Percentiles rank a stretch among this genome's conserved stretches.
Conservation (phyloP, 2,113 vertebrate species). For the Xerus inauris region DNA sequence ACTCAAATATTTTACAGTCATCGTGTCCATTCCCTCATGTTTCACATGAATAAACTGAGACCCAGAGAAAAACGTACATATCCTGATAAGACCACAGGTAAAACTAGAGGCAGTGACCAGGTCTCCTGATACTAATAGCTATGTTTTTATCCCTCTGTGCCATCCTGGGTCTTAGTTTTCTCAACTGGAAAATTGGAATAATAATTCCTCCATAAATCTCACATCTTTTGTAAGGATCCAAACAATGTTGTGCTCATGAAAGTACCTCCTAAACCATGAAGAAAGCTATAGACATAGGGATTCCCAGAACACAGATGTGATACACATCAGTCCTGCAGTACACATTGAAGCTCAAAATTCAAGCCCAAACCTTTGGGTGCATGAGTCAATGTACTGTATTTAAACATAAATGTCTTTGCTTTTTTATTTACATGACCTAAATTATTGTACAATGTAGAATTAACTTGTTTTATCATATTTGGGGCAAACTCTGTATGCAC, state of each 20-base stretch:
- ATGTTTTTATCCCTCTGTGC: neutral
- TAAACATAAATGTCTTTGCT: neutral
- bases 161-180: neutral
- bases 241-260: neutral
- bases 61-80: neutral
- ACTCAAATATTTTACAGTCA: neutral
- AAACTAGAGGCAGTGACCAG: neutral
- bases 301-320: neutral
- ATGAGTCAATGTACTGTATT: neutral
- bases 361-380: neutral
- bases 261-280: neutral
- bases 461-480: neutral
- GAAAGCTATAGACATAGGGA: neutral
- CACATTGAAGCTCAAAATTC: neutral
- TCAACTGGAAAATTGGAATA: constrained; percentile 22
- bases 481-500: neutral
- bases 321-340: neutral
- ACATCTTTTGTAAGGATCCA: constrained; percentile 18
- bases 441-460: neutral
- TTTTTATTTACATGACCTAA: neutral
- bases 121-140: neutral
- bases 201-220: neutral
- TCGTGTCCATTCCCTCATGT: constrained; percentile 20
- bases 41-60: constrained; percentile 11
- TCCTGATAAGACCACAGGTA: neutral